Evolutionary conservation across 2,797 vertebrate genomes (phyloP), one percentile per base, ranked within the genome.

Genomic region (Sorex maritimensis): DNA sequence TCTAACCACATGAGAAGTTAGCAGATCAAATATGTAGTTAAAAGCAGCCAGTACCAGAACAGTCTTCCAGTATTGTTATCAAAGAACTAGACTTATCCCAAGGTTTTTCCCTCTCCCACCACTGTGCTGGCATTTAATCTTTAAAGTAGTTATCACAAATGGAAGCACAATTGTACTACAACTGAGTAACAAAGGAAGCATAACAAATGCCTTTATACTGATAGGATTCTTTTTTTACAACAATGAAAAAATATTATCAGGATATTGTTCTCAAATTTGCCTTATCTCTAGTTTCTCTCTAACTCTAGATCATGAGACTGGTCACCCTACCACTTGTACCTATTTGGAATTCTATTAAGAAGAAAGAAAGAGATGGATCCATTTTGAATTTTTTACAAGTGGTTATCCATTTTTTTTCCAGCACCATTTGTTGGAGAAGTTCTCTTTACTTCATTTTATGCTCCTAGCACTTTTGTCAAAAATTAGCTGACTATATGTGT

Each of bases 101-200:
- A 6, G 2, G 4, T 0, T 1, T 78, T 34, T 61, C 63, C 46
- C 44, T 78, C 38, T 46, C 6, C n/a, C 26, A 24, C 69, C 0
- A 0, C 17, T 69, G 2, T 2, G 1, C 0, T 30, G 3, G 3
- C 21, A 10, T 5, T 1, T 23, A 41, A 26, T n/a, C 13, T 44
- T 28, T 0, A 4, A 15, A 11, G 5, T 0, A 0, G 13, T 41
- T 28, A 11, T 17, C 30, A 44, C 23, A 58, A 14, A 8, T 12
- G 24, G 14, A 5, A 11, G 8, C 21, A 41, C 15, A 28, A 15
- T 1, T 26, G 10, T 3, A 7, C 30, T 28, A 15, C 11, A 9
- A 72, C 24, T 17, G 58, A 23, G 58, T 4, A 61, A 61, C 17
- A 61, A 61, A 61, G 15, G 10, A 19, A 19, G 2, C 28, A 6